phyloP scores from a whole-genome alignment of 2,113 vertebrate genomes.

The Barnardius zonarius region DNA sequence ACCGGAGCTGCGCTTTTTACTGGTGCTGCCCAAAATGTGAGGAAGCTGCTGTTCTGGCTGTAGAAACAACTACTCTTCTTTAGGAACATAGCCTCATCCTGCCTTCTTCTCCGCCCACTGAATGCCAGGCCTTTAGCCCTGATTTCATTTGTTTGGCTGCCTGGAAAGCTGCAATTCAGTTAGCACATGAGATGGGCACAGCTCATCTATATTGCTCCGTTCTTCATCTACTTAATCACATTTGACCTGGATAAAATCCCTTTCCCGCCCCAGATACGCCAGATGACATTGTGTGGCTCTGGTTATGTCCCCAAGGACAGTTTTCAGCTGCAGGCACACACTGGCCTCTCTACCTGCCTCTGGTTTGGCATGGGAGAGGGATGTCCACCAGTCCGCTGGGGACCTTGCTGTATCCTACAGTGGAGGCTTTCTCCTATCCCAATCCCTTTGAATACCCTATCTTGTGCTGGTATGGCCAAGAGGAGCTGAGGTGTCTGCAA shows the following conservation, averaged over 20 bases:
- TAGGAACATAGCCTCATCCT: not conserved
- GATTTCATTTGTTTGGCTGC: constrained; percentile 38
- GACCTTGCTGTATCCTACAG: not conserved
- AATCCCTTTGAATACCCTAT: not conserved
- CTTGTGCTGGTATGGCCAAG: not conserved
- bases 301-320: not conserved
- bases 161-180: constrained; percentile 58
- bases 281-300: constrained; percentile 38
- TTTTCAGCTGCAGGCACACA: not conserved
- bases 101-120: not conserved
- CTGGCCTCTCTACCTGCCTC: not conserved
- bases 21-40: not conserved
- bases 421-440: not conserved
- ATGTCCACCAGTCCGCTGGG: not conserved
- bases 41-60: not conserved
- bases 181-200: not conserved
- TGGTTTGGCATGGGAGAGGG: not conserved
- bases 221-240: constrained; percentile 53
- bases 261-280: not conserved
- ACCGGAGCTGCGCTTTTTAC: constrained; percentile 25
- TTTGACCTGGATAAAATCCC: constrained; percentile 52
- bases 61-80: constrained; percentile 45
- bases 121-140: constrained; percentile 36
- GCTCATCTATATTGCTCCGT: constrained; percentile 21
- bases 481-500: not conserved